Evolutionary conservation across 2,113 vertebrate genomes (phyloP).

Genomic region (Brachyhypopomus occidentalis): DNA sequence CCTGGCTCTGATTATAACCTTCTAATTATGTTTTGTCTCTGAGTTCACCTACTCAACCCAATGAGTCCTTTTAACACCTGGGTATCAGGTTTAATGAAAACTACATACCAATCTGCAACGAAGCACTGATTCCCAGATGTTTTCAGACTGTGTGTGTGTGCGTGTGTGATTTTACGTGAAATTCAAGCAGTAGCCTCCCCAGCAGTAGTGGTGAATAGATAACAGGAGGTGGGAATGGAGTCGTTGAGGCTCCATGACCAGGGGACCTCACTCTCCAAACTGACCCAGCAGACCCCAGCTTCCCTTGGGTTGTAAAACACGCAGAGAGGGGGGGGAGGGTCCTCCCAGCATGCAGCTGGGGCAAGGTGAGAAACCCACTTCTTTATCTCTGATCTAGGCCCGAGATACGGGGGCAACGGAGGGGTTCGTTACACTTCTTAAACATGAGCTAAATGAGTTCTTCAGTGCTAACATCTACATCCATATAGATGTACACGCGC

Average conservation of each 20-base stretch:
- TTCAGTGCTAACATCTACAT: neutral
- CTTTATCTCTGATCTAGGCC: constrained; percentile 40
- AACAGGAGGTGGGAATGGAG: constrained; percentile 49
- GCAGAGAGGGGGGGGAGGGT: neutral
- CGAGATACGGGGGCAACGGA: neutral
- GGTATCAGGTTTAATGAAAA: constrained; percentile 24
- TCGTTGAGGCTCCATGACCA: neutral
- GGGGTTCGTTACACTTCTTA: constrained; percentile 29
- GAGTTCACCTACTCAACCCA: constrained; percentile 6
- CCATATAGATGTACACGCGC: neutral
- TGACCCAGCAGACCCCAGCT: neutral
- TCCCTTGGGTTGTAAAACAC: neutral
- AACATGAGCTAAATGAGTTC: constrained; percentile 29
- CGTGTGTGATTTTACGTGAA: constrained; percentile 41
- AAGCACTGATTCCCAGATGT: constrained; percentile 24
- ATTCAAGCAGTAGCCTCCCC: constrained; percentile 45
- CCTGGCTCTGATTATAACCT: constrained; percentile 2
- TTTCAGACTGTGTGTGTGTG: constrained; percentile 1
- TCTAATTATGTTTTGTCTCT: constrained; percentile 23
- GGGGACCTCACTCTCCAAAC: neutral
- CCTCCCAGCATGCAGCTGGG: constrained; percentile 17
- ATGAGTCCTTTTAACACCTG: neutral
- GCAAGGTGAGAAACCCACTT: constrained; percentile 29
- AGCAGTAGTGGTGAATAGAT: constrained; percentile 40
- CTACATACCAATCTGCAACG: neutral